Evolutionary conservation across 2,797 vertebrate species (phyloP).

Genomic region (Calcarius lapponicus): DNA sequence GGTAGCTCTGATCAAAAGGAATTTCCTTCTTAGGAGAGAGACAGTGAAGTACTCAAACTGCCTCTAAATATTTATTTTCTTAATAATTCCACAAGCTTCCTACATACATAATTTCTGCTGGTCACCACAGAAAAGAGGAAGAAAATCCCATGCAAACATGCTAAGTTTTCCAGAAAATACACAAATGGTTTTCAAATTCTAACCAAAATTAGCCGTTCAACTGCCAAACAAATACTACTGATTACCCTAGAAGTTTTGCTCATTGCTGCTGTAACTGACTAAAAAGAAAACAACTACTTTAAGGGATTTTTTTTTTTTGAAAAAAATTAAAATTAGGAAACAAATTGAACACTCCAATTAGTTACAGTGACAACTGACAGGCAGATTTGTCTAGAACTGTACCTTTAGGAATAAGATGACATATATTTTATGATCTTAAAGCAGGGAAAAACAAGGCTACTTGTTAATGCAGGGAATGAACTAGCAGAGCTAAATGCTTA

Average conservation of each 20-base stretch:
- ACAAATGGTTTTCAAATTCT: not conserved
- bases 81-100: slow-evolving; percentile 85
- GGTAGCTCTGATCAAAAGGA: not conserved
- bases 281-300: not conserved
- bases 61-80: slow-evolving; percentile 87
- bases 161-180: not conserved
- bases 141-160: not conserved
- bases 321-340: not conserved
- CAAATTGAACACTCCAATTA: not conserved
- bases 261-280: not conserved
- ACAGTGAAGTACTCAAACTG: slow-evolving; percentile 55
- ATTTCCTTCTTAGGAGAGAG: not conserved
- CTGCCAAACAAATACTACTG: not conserved
- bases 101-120: slow-evolving; percentile 89
- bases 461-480: not conserved
- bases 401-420: not conserved
- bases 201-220: not conserved
- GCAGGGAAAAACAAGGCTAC: not conserved
- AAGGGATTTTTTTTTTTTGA: not conserved
- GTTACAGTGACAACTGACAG: not conserved
- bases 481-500: not conserved
- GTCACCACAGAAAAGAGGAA: slow-evolving; percentile 76
- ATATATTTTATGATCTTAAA: not conserved
- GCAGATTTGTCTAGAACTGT: not conserved
- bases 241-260: not conserved